These are phyloP conservation scores for Sinopyrophorus schimmeli DNA, from an alignment of 2,888 invertebrate species.

Conservation along the genomic window DNA sequence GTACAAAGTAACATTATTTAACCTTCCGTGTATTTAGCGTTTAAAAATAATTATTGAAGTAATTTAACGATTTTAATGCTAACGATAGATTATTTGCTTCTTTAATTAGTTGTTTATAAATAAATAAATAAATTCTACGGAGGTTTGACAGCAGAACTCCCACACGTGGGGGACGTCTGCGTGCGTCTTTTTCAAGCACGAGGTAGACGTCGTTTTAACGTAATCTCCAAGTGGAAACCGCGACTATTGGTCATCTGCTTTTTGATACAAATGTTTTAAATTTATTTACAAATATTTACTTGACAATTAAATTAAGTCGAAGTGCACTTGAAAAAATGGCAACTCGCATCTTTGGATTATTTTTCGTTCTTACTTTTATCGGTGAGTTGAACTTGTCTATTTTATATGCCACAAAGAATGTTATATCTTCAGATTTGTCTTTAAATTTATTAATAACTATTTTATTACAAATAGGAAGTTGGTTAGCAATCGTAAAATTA, in stretches of 20 bases:
- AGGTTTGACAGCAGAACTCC: constrained; percentile 9
- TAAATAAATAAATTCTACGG: no score
- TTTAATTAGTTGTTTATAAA: no score
- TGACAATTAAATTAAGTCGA: not conserved
- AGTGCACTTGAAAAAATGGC: not conserved
- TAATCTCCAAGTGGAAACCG: constrained; percentile 14
- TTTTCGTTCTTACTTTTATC: not conserved
- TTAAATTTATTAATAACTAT: not conserved
- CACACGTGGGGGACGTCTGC: constrained; percentile 12
- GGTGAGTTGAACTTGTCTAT: constrained; percentile 1
- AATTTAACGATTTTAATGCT: no score
- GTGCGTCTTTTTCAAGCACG: constrained; percentile 13
- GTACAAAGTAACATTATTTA: no score
- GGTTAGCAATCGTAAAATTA: not conserved
- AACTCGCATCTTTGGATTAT: constrained; percentile 1
- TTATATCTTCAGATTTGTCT: not conserved
- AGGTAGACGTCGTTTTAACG: constrained; percentile 10
- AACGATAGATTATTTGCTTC: no score
- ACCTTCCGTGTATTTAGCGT: no score
- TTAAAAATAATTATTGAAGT: no score
- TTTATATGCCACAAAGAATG: not conserved
- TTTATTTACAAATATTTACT: not conserved
- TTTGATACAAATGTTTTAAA: not conserved
- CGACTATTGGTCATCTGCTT: constrained; percentile 12
- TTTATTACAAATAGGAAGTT: not conserved